phyloP scores from a whole-genome alignment of 2,797 vertebrate species.

The Bovichtus variegatus region DNA sequence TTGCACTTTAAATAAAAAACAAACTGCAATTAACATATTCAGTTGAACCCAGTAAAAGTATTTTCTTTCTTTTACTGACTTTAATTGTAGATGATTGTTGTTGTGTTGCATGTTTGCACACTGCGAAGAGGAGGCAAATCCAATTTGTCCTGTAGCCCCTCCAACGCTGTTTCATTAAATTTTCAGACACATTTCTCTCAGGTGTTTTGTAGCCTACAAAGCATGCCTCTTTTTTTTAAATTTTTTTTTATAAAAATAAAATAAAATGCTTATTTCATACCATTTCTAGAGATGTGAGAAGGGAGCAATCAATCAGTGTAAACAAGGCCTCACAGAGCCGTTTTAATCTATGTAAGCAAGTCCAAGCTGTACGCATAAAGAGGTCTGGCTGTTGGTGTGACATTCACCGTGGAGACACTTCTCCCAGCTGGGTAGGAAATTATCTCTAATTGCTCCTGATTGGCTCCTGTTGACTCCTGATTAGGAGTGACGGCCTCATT shows the following conservation, averaged over 20 bases:
- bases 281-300: constrained; percentile 10
- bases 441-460: constrained; percentile 85
- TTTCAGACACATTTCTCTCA: constrained; percentile 2
- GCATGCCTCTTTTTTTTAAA: background rate
- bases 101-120: background rate
- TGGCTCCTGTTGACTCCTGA: constrained; percentile 85
- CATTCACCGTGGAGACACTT: constrained; percentile 61
- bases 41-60: background rate
- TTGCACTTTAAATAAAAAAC: background rate
- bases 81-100: background rate
- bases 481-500: constrained; percentile 81
- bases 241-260: background rate
- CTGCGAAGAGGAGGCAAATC: constrained; percentile 1
- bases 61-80: background rate
- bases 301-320: constrained; percentile 26
- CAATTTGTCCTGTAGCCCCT: background rate
- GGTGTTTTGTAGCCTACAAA: background rate
- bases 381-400: constrained; percentile 55
- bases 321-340: constrained; percentile 50
- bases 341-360: constrained; percentile 54
- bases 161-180: background rate
- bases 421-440: constrained; percentile 77
- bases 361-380: constrained; percentile 40
- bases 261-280: background rate
- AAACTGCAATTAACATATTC: background rate